A percentile compares a stretch with the other conserved stretches of the same genome.
These are phyloP conservation scores for Oryctolagus cuniculus DNA, from an alignment of 2,113 vertebrate species.

Conservation along the genomic window mOryCun1.1 NC_091438.1:26885501-26886000, in stretches of 20 bases:
- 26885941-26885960: neutral
- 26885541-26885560: neutral
- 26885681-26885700: neutral
- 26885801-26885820: neutral
- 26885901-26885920: neutral
- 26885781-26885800: neutral
- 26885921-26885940: neutral
- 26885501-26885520: neutral
- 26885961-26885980: neutral
- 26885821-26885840: too few relatives aligned
- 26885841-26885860: neutral
- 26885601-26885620: slow-evolving; percentile 23
- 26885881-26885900: neutral
- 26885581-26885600: neutral
- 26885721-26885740: too few relatives aligned
- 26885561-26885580: neutral
- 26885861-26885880: neutral
- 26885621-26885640: neutral
- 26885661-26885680: neutral
- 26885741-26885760: neutral
- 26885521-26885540: neutral
- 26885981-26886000: too few relatives aligned
- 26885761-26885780: neutral
- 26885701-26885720: neutral
- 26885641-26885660: neutral